Evolutionary conservation across 2,888 invertebrate genomes (phyloP).

Genomic region (Melikaiella ostensackeni): DNA sequence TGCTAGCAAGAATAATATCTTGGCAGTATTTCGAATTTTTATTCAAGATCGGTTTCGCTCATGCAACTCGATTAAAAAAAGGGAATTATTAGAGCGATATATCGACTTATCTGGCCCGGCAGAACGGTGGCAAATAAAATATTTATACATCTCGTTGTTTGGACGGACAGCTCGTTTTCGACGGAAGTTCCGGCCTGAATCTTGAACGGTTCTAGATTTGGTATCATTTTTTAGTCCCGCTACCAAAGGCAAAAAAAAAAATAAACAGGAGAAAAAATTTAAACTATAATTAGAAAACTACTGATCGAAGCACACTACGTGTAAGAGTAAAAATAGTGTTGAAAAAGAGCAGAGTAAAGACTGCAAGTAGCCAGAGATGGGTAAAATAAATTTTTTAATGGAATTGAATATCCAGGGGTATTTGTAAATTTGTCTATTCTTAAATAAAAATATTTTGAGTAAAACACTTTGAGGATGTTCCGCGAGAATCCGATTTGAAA

Average conservation of each 20-base stretch:
- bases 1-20: not conserved
- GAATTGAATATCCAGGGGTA: not conserved
- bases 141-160: slow-evolving; percentile 31
- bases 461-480: too few species aligned
- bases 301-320: slow-evolving; percentile 56
- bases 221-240: slow-evolving; percentile 35
- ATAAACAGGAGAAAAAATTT: slow-evolving; percentile 24
- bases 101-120: slow-evolving; percentile 20
- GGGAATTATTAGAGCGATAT: slow-evolving; percentile 11
- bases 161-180: slow-evolving; percentile 32
- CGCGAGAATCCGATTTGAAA: too few species aligned
- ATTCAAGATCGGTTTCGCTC: slow-evolving; percentile 4
- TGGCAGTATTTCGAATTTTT: not conserved
- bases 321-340: slow-evolving; percentile 52
- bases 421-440: not conserved
- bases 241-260: slow-evolving; percentile 48
- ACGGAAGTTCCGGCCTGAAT: slow-evolving; percentile 17
- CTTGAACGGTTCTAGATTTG: slow-evolving; percentile 3
- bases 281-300: slow-evolving; percentile 49
- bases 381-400: slow-evolving; percentile 40
- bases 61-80: slow-evolving; percentile 31
- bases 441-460: too few species aligned
- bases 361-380: slow-evolving; percentile 49
- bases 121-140: slow-evolving; percentile 34
- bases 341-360: slow-evolving; percentile 51